Evolutionary conservation across 2,888 invertebrate genomes (phyloP).

Genomic region (Junonia oenone): DNA sequence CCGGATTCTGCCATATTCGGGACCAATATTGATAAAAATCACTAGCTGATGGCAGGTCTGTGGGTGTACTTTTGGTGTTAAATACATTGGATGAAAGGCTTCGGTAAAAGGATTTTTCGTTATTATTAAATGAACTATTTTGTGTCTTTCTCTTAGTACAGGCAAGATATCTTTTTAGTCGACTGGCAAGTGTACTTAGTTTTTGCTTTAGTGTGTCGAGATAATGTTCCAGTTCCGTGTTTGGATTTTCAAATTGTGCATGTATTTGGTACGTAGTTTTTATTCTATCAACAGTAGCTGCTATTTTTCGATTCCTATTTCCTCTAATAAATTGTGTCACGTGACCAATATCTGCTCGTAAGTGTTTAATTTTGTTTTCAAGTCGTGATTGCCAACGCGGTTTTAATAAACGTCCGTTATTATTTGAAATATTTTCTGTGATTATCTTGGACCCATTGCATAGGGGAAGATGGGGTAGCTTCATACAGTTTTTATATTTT

Average conservation of each 20-base stretch:
- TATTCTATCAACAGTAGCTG: neutral
- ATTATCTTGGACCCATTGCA: too few species aligned
- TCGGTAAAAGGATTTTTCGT: conserved; percentile 19
- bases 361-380: conserved; percentile 9
- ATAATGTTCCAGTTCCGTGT: conserved; percentile 1
- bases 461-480: too few species aligned
- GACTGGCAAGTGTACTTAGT: neutral
- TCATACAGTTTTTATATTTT: too few species aligned
- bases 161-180: conserved; percentile 12
- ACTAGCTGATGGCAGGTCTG: neutral
- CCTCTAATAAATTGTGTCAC: conserved; percentile 15
- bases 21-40: conserved; percentile 17
- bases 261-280: conserved; percentile 2
- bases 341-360: conserved; percentile 16
- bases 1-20: conserved; percentile 18
- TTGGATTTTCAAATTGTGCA: conserved; percentile 8
- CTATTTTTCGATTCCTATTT: conserved; percentile 2
- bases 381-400: conserved; percentile 16
- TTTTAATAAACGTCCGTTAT: too few species aligned
- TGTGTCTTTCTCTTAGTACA: conserved; percentile 13
- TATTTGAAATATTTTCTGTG: too few species aligned
- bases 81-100: neutral
- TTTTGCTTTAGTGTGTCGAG: conserved; percentile 18
- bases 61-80: neutral
- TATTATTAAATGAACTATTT: conserved; percentile 11